Conservation (phyloP, 2,113 vertebrate species). For the Lipophrys pholis region DNA sequence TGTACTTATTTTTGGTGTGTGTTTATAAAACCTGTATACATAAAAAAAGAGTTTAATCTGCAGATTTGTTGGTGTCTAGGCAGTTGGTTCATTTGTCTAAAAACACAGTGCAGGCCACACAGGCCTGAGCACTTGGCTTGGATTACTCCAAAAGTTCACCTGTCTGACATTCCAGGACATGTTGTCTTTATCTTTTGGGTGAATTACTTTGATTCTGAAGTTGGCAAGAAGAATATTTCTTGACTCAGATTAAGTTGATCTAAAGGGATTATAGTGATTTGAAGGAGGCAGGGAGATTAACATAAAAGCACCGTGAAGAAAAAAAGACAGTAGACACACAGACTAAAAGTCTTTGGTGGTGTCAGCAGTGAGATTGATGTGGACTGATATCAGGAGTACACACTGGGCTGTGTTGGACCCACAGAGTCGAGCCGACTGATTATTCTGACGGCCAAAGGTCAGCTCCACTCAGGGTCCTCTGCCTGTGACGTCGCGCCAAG, state of each 20-base stretch:
- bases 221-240: constrained; percentile 28
- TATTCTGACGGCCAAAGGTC: constrained; percentile 58
- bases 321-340: background rate
- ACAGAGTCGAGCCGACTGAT: constrained; percentile 71
- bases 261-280: constrained; percentile 25
- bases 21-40: too few relatives aligned
- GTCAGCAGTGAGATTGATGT: constrained; percentile 66
- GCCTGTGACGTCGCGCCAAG: constrained; percentile 33
- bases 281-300: background rate
- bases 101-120: too few relatives aligned
- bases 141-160: constrained; percentile 78
- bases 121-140: constrained; percentile 9
- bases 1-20: too few relatives aligned
- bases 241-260: too few relatives aligned
- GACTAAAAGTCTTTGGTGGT: background rate
- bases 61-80: too few relatives aligned
- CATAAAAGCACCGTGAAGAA: background rate
- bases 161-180: constrained; percentile 70
- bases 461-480: constrained; percentile 22
- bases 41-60: too few relatives aligned
- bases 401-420: constrained; percentile 17
- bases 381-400: constrained; percentile 61
- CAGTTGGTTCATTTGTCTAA: too few relatives aligned
- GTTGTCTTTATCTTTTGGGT: constrained; percentile 75
- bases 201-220: constrained; percentile 56